Evolutionary conservation across 2,113 vertebrate genomes (phyloP).

Genomic region (Serinus canaria): DNA sequence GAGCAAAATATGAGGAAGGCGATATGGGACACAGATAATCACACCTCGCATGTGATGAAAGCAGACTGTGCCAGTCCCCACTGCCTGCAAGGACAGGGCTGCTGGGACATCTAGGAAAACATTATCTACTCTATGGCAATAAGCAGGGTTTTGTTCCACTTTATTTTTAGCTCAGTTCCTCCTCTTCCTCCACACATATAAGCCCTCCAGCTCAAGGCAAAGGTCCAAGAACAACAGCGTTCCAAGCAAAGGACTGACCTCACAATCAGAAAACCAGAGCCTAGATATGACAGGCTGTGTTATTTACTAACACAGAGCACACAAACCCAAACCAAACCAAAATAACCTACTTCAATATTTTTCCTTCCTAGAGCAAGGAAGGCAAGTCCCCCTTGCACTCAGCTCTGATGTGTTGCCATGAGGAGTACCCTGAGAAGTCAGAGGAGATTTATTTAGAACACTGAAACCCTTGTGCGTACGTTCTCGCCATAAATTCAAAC

Average conservation of each 20-base stretch:
- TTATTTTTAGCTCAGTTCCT: conserved; percentile 53
- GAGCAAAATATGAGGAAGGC: neutral
- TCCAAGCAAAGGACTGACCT: conserved; percentile 36
- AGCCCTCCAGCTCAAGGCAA: conserved; percentile 33
- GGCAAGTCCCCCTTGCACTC: neutral
- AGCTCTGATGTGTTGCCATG: conserved; percentile 37
- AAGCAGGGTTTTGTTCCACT: conserved; percentile 30
- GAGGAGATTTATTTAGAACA: conserved; percentile 56
- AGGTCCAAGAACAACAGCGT: conserved; percentile 33
- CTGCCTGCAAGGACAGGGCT: neutral
- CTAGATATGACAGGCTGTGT: conserved; percentile 1
- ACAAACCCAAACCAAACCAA: conserved; percentile 7
- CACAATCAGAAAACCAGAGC: conserved; percentile 7
- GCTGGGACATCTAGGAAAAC: conserved; percentile 1
- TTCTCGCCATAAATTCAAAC: conserved; percentile 67
- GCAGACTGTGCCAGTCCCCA: neutral
- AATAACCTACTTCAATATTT: conserved; percentile 15
- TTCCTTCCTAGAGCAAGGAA: neutral
- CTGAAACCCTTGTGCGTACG: conserved; percentile 62
- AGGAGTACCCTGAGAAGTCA: conserved; percentile 57
- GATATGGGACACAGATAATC: neutral
- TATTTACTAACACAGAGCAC: conserved; percentile 51
- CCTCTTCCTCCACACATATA: conserved; percentile 17
- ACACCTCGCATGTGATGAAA: neutral
- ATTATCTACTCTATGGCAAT: neutral